Base-by-base conservation (phyloP, 1,140 invertebrate species). In the Copidosoma floridanum region DNA sequence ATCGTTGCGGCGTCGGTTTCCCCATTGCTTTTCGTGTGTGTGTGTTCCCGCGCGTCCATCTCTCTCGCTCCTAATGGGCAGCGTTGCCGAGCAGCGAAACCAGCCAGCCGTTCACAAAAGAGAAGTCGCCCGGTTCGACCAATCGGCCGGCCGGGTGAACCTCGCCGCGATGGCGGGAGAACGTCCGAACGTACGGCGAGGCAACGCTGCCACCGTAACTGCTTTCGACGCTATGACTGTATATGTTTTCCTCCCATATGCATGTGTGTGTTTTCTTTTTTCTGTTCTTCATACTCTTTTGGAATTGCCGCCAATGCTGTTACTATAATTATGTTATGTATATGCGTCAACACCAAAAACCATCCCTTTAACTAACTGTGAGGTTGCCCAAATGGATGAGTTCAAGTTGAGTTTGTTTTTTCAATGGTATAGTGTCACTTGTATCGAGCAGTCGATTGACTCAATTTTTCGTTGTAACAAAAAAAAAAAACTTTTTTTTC, bases 51-150 rank as follows among this genome's bases (percentile, higher is more conserved):
- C 21, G 37, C 44, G n/a, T 58, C 57, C 54, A 59, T 58, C 64
- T 65, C 53, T 52, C 52, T 37, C 24, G 46, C 47, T 24, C 52
- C 44, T 47, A 44, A 54, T 38, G 29, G 29, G 29, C 29, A 32
- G 29, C 29, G 6, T 32, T 8, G 6, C 6, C 29, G 29, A 32
- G 29, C 29, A n/a, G 24, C 57, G 38, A 38, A 35, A 50, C 48
- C 44, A 57, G 50, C 54, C 38, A 12, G 37, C 63, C 69, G 71
- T 72, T 79, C 77, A 81, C 78, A 81, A 80, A 80, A 78, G 71
- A 79, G 71, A 71, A 70, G 55, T 70, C 70, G 65, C 60, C 40
- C 59, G 46, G 58, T 5, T 10, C 64, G 54, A 63, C 77, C 77
- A 79, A 78, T 75, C 68, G 63, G 40, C 44, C 64, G 29, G 26